Conservation (phyloP, 2,888 invertebrate genomes). For the Camponotus fellah region DNA sequence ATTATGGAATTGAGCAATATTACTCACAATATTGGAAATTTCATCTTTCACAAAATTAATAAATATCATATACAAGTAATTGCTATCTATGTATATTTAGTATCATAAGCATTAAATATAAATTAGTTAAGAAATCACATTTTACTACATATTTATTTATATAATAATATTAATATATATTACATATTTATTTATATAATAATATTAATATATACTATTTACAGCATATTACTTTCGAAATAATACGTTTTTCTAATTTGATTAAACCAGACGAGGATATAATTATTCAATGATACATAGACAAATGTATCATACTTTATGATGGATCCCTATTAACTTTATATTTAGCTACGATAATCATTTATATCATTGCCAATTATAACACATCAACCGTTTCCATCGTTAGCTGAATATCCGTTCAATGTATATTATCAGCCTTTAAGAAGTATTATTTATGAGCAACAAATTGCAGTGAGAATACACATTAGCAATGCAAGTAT, state of each 20-base stretch:
- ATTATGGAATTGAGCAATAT: accelerated
- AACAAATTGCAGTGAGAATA: constrained; percentile 54
- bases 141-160: too few species aligned
- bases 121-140: background rate
- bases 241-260: constrained; percentile 57
- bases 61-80: constrained; percentile 9
- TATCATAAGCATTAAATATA: background rate
- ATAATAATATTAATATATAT: too few species aligned
- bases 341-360: background rate
- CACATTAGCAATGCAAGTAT: constrained; percentile 64
- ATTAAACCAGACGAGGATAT: constrained; percentile 25
- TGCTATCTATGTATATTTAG: background rate
- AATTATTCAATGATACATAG: constrained; percentile 13
- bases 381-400: constrained; percentile 21
- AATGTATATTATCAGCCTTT: background rate
- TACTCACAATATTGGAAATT: background rate
- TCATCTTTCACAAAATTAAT: background rate
- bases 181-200: background rate
- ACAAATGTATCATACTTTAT: constrained; percentile 4
- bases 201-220: background rate
- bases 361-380: background rate
- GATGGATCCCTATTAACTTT: background rate
- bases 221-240: constrained; percentile 53
- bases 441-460: background rate
- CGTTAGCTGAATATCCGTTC: background rate